phyloP scores from a whole-genome alignment of 1,140 invertebrate species.

The Neomicropteryx cornuta region DNA sequence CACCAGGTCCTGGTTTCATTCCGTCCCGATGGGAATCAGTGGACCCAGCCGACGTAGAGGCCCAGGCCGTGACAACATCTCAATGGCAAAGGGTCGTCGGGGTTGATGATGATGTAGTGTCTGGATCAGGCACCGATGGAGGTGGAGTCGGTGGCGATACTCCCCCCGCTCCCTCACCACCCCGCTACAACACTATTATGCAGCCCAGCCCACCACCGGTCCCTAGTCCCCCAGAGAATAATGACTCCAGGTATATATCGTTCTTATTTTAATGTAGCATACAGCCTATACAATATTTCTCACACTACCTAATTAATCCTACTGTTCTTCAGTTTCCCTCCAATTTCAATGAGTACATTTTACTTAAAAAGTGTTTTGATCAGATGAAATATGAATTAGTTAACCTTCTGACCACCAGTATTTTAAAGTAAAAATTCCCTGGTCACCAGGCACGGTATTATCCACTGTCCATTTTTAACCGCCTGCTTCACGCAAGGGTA shows the following conservation, averaged over 20 bases:
- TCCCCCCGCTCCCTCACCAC: conserved; percentile 8
- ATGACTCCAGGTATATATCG: conserved; percentile 15
- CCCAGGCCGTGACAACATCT: conserved; percentile 81
- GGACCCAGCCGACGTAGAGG: conserved; percentile 59
- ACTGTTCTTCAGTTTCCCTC: too few species aligned
- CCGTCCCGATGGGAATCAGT: conserved; percentile 95
- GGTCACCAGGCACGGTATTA: too few species aligned
- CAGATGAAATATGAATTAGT: too few species aligned
- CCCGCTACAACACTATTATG: too few species aligned
- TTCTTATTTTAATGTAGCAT: not conserved
- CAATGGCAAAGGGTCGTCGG: conserved; percentile 65
- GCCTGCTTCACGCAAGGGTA: too few species aligned
- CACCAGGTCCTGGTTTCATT: conserved; percentile 53
- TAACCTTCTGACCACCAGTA: too few species aligned
- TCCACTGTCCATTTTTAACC: too few species aligned
- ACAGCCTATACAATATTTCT: not conserved
- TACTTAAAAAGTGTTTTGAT: too few species aligned
- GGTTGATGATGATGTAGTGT: conserved; percentile 62
- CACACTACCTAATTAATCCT: too few species aligned
- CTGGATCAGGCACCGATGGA: conserved; percentile 60
- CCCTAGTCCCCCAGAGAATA: conserved; percentile 10
- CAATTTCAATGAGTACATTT: too few species aligned
- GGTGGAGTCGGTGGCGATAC: conserved; percentile 25
- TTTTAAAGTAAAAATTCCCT: too few species aligned
- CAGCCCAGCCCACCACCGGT: conserved; percentile 4